phyloP scores from a whole-genome alignment of 2,888 invertebrate species.

The Epinotia ramella region DNA sequence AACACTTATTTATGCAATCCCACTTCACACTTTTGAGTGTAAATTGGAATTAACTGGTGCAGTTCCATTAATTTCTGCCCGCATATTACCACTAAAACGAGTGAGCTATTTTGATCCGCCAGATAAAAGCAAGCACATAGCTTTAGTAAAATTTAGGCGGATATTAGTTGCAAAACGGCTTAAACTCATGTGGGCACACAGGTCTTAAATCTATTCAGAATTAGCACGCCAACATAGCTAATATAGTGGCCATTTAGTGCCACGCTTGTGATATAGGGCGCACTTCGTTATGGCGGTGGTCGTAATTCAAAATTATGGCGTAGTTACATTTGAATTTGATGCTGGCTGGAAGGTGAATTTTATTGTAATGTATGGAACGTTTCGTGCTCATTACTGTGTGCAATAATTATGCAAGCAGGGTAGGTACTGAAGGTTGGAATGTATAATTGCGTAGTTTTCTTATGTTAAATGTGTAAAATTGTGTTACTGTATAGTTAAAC shows the following conservation, averaged over 20 bases:
- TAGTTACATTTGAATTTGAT: conserved; percentile 34
- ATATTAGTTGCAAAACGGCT: conserved; percentile 1
- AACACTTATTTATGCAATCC: too few relatives aligned
- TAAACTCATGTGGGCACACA: conserved; percentile 1
- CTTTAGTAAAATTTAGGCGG: not conserved
- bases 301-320: conserved; percentile 40
- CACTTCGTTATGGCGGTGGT: conserved; percentile 33
- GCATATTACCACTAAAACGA: not conserved
- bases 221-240: conserved; percentile 53
- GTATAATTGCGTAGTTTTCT: not conserved
- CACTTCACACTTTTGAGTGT: too few relatives aligned
- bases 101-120: not conserved
- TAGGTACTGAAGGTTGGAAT: not conserved
- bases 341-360: conserved; percentile 9
- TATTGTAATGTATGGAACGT: conserved; percentile 15
- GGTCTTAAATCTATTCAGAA: conserved; percentile 44
- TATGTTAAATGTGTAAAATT: too few relatives aligned
- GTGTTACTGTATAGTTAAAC: too few relatives aligned
- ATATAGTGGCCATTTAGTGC: conserved; percentile 73
- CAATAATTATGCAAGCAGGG: not conserved
- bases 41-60: too few relatives aligned
- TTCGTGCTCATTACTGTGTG: not conserved
- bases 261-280: conserved; percentile 52
- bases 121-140: not conserved
- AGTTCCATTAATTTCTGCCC: not conserved